These are phyloP conservation scores for Heliconius hortense DNA, from an alignment of 2,888 invertebrate species.

Conservation along the genomic window DNA sequence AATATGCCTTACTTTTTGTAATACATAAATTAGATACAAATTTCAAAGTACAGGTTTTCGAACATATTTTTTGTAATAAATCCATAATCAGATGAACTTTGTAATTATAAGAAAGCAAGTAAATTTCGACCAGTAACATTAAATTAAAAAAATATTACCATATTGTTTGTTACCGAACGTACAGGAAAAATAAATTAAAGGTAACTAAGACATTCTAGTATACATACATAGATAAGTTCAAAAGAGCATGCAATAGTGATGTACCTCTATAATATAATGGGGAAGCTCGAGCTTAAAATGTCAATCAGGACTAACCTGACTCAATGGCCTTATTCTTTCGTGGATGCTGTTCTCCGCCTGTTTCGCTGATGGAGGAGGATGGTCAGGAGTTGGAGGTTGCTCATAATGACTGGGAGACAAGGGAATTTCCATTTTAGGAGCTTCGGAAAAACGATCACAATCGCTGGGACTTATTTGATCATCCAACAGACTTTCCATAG, in stretches of 20 bases:
- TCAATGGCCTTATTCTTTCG: conserved; percentile 93
- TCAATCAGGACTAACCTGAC: conserved; percentile 88
- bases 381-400: conserved; percentile 96
- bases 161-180: not conserved
- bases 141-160: not conserved
- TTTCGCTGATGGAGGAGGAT: conserved; percentile 94
- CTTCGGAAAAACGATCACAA: conserved; percentile 71
- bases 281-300: conserved; percentile 20
- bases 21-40: not conserved
- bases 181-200: conserved; percentile 2
- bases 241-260: conserved; percentile 22
- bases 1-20: not conserved
- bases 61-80: not conserved
- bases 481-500: conserved; percentile 83
- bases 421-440: conserved; percentile 82
- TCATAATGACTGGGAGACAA: conserved; percentile 94
- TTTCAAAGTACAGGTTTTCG: not conserved
- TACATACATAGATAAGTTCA: not conserved
- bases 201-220: conserved; percentile 7
- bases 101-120: not conserved
- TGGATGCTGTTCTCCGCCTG: conserved; percentile 95
- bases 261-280: not conserved
- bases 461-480: conserved; percentile 80
- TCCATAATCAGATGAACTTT: not conserved
- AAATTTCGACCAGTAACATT: not conserved